Evolutionary conservation across 1,140 invertebrate genomes (phyloP).

Genomic region (Caenorhabditis briggsae): DNA sequence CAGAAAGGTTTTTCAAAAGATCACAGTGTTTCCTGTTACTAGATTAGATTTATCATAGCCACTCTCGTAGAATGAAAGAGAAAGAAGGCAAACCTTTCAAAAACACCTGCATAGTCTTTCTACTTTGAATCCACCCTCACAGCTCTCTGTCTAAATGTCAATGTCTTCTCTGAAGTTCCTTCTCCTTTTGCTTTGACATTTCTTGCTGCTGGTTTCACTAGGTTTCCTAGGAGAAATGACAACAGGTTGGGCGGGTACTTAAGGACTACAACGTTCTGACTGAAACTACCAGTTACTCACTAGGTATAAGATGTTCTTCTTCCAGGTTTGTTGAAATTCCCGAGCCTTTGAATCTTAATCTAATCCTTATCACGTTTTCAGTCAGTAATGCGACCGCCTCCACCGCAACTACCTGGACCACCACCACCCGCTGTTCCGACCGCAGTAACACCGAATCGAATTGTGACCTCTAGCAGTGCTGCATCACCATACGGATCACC

Average conservation of each 20-base stretch:
- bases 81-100: conserved; percentile 11
- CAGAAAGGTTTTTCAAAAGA: neutral
- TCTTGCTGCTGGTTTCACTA: neutral
- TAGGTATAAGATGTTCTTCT: neutral
- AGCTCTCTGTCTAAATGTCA: neutral
- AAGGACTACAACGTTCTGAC: neutral
- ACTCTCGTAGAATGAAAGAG: neutral
- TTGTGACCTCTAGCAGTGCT: neutral
- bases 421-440: neutral
- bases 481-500: conserved; percentile 60
- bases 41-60: neutral
- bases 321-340: neutral
- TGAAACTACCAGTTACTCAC: too few relatives aligned
- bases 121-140: neutral
- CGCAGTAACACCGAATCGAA: conserved; percentile 16
- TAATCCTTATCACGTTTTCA: neutral
- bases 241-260: neutral
- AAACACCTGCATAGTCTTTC: conserved; percentile 3
- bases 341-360: neutral
- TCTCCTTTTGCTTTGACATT: conserved; percentile 7
- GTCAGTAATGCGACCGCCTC: conserved; percentile 10
- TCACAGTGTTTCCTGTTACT: neutral
- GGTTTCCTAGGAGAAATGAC: conserved; percentile 36
- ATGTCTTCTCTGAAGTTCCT: conserved; percentile 5
- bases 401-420: conserved; percentile 3